Conservation (phyloP, 30 jellyfish, hydroid and myxozoan species). For the Turritopsis dohrnii region DNA sequence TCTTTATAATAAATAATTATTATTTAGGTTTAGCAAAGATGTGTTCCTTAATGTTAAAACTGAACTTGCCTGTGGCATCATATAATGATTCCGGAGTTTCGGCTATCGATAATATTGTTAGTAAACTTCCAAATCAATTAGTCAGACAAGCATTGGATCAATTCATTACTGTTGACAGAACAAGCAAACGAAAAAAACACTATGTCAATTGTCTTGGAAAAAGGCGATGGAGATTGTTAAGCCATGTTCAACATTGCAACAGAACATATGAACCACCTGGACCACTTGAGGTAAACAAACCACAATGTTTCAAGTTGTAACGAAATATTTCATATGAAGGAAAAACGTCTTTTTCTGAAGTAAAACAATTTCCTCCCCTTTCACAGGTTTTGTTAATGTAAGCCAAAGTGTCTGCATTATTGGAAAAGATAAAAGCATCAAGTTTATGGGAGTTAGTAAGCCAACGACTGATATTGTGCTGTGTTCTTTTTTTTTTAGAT, state of each 20-base stretch:
- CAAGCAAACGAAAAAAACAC: conserved; percentile 18
- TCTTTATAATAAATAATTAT: not conserved
- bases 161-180: conserved; percentile 36
- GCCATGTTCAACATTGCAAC: not conserved
- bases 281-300: conserved; percentile 1
- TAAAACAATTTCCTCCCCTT: not conserved
- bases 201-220: conserved; percentile 54
- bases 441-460: not conserved
- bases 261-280: not conserved
- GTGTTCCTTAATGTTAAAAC: conserved; percentile 8
- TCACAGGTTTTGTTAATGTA: not conserved
- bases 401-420: not conserved
- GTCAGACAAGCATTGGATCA: conserved; percentile 57
- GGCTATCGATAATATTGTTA: not conserved
- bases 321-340: not conserved
- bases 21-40: not conserved
- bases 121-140: not conserved
- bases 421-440: not conserved
- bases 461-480: not conserved
- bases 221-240: conserved; percentile 41
- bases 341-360: not conserved
- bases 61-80: not conserved
- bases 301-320: not conserved
- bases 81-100: conserved; percentile 3
- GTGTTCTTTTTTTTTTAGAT: not conserved